Conservation (phyloP, 2,888 invertebrate species). For the Punctoribates punctum region DNA sequence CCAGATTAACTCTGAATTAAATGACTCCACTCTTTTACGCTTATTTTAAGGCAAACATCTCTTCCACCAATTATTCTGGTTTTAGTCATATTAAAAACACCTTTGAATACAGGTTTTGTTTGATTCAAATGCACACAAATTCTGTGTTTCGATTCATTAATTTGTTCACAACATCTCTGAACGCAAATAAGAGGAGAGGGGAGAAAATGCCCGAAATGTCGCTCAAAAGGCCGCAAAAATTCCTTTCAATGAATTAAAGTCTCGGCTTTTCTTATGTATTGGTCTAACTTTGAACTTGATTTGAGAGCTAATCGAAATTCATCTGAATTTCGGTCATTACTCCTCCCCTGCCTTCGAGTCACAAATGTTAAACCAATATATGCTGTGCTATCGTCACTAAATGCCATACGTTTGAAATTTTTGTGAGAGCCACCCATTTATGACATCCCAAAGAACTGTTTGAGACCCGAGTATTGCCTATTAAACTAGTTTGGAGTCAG, state of each 20-base stretch:
- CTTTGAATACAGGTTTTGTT: background rate
- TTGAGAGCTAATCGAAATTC: slow-evolving; percentile 27
- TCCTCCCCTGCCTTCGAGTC: slow-evolving; percentile 33
- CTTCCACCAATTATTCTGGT: background rate
- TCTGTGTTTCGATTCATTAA: background rate
- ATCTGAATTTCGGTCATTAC: slow-evolving; percentile 32
- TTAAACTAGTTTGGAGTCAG: slow-evolving; percentile 22
- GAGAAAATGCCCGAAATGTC: background rate
- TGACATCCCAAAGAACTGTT: background rate
- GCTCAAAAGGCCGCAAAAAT: background rate
- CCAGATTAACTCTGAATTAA: background rate
- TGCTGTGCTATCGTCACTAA: background rate
- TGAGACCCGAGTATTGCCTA: slow-evolving; percentile 1
- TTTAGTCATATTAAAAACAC: background rate
- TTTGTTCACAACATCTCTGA: slow-evolving; percentile 1
- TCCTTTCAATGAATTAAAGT: background rate
- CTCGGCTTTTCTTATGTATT: background rate
- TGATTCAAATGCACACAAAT: background rate
- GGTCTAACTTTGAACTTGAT: slow-evolving; percentile 19
- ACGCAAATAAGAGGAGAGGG: background rate
- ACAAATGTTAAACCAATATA: background rate
- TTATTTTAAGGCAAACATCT: background rate
- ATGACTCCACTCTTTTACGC: background rate
- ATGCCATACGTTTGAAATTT: background rate
- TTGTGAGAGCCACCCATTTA: slow-evolving; percentile 29